Evolutionary conservation across 1,140 invertebrate genomes (phyloP).

Genomic region (Halesus radiatus): DNA sequence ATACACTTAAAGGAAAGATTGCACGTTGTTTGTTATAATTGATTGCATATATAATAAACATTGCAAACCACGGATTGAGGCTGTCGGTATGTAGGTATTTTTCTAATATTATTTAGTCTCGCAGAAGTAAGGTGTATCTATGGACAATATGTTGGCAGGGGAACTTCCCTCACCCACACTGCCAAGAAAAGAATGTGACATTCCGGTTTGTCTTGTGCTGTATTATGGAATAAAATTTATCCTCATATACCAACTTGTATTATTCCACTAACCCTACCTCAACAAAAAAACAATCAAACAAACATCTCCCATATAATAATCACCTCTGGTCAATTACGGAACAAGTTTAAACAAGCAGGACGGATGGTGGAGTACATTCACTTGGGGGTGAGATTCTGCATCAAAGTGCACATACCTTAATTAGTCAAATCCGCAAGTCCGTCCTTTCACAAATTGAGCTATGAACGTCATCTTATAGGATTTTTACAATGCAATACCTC

Average conservation of each 20-base stretch:
- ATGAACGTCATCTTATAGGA: no score
- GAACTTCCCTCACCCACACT: slow-evolving; percentile 46
- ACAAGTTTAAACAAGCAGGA: no score
- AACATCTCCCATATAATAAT: no score
- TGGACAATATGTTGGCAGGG: slow-evolving; percentile 52
- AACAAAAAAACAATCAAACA: no score
- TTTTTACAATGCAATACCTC: no score
- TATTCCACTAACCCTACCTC: slow-evolving; percentile 1
- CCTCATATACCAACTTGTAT: slow-evolving; percentile 61
- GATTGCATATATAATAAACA: slow-evolving; percentile 48
- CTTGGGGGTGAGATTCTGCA: no score
- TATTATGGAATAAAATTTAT: slow-evolving; percentile 73
- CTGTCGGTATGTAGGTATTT: slow-evolving; percentile 57
- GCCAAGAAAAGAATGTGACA: slow-evolving; percentile 66
- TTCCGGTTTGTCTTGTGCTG: slow-evolving; percentile 73
- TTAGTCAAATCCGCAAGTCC: no score
- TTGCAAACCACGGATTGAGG: slow-evolving; percentile 49
- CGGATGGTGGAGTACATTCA: no score
- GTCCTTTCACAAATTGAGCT: no score
- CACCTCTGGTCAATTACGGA: no score
- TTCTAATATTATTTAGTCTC: slow-evolving; percentile 57
- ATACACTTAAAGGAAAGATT: slow-evolving; percentile 50
- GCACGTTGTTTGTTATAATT: slow-evolving; percentile 55
- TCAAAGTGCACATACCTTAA: no score
- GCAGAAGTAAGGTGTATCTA: slow-evolving; percentile 52